These are phyloP conservation scores for Brassicogethes aeneus DNA, from an alignment of 2,888 invertebrate species.

Conservation along the genomic window DNA sequence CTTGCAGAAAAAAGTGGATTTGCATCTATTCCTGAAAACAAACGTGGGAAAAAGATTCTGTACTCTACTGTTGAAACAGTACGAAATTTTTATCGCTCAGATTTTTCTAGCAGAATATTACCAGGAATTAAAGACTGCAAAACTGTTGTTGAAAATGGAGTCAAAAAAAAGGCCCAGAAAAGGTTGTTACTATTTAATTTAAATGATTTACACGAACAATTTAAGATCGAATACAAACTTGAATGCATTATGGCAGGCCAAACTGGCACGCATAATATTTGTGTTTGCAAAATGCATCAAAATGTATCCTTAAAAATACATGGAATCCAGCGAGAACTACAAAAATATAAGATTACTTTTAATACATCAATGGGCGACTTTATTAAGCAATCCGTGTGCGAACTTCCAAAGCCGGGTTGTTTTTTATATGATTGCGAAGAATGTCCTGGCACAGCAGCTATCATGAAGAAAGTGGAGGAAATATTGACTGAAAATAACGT, in stretches of 20 bases:
- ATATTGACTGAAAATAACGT: too few species aligned
- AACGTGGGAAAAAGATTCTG: too few species aligned
- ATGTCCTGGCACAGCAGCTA: neutral
- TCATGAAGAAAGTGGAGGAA: neutral
- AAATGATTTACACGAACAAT: neutral
- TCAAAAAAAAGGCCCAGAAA: neutral
- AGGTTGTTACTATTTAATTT: neutral
- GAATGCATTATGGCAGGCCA: neutral
- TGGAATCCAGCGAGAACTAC: neutral
- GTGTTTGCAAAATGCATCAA: neutral
- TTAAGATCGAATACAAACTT: neutral
- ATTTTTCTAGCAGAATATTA: neutral
- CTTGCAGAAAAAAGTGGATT: too few species aligned
- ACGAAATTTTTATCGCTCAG: too few species aligned
- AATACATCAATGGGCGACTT: too few species aligned
- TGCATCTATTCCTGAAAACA: too few species aligned
- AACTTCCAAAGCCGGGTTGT: neutral
- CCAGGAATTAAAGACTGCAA: neutral
- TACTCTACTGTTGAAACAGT: too few species aligned
- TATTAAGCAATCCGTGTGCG: too few species aligned
- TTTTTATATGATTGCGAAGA: neutral
- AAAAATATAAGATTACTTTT: too few species aligned
- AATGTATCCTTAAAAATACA: neutral
- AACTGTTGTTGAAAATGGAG: neutral
- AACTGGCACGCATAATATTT: neutral